Percentiles rank a stretch among this genome's conserved stretches.
phyloP scores from a whole-genome alignment of 1,140 invertebrate genomes.

The Bombyx mori region ASM3026992v2 NC_085111.1:13268001-13268500 shows the following conservation, averaged over 20 bases:
- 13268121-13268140: conserved; percentile 21
- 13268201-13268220: conserved; percentile 21
- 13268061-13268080: conserved; percentile 38
- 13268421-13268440: conserved; percentile 21
- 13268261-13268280: conserved; percentile 59
- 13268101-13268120: conserved; percentile 52
- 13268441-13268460: conserved; percentile 28
- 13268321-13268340: conserved; percentile 27
- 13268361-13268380: conserved; percentile 40
- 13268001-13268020: conserved; percentile 46
- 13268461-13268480: conserved; percentile 35
- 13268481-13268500: conserved; percentile 38
- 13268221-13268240: conserved; percentile 25
- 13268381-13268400: conserved; percentile 40
- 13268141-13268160: not conserved
- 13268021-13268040: conserved; percentile 44
- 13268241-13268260: conserved; percentile 26
- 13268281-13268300: conserved; percentile 21
- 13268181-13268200: not conserved
- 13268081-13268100: conserved; percentile 28
- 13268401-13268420: conserved; percentile 60
- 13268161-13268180: conserved; percentile 7
- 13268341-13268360: conserved; percentile 40
- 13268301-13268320: conserved; percentile 3
- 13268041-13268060: conserved; percentile 41